Percentiles rank a stretch among this genome's conserved stretches.
Conservation (phyloP, 1,140 invertebrate genomes). For the Drosophila ananassae region DNA sequence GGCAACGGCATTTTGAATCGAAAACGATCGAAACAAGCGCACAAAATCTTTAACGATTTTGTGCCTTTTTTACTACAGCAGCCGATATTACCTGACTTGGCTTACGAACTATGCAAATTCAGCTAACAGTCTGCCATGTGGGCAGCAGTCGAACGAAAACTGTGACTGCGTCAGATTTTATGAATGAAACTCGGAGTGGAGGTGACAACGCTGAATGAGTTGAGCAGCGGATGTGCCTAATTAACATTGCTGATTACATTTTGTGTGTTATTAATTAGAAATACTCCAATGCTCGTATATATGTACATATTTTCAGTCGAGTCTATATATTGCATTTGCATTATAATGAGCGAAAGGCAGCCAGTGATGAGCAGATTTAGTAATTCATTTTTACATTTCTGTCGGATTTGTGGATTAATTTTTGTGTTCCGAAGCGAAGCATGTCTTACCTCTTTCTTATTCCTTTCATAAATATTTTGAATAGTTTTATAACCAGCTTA, state of each 20-base stretch:
- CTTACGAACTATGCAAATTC: conserved; percentile 77
- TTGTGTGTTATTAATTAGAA: conserved; percentile 79
- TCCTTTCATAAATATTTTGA: no score
- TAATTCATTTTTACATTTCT: conserved; percentile 41
- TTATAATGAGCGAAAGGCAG: conserved; percentile 66
- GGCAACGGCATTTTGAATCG: conserved; percentile 46
- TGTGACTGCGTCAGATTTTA: conserved; percentile 62
- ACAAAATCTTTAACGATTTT: conserved; percentile 73
- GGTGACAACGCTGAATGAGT: conserved; percentile 32
- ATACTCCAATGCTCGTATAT: conserved; percentile 43
- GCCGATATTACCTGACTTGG: conserved; percentile 59
- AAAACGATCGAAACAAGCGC: conserved; percentile 57
- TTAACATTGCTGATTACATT: conserved; percentile 79
- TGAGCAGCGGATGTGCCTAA: conserved; percentile 73
- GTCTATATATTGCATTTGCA: conserved; percentile 34
- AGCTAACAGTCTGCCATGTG: conserved; percentile 56
- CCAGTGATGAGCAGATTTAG: conserved; percentile 15
- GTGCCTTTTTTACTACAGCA: conserved; percentile 67
- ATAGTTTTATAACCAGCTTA: no score
- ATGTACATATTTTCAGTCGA: conserved; percentile 14
- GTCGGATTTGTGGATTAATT: conserved; percentile 62
- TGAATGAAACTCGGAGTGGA: conserved; percentile 63
- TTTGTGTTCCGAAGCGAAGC: conserved; percentile 13
- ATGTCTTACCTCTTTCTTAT: no score
- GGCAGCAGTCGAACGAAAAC: conserved; percentile 44